Evolutionary conservation across 2,113 vertebrate species (phyloP).

Genomic region (Hemiprocne comata): DNA sequence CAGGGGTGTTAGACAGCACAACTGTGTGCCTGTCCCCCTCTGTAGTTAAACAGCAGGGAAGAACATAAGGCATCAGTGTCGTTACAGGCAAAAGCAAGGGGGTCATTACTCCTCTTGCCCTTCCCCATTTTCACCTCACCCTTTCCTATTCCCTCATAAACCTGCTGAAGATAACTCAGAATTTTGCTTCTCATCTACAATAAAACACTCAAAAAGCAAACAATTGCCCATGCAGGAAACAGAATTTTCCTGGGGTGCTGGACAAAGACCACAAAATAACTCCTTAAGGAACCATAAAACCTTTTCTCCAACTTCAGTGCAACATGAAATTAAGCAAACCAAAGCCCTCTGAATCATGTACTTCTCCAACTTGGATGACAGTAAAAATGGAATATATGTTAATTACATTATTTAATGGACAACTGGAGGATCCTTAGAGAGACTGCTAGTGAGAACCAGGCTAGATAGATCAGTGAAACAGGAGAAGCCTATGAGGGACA

Average conservation of each 20-base stretch:
- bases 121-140: neutral
- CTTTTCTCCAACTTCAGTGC: neutral
- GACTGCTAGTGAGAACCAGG: neutral
- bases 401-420: neutral
- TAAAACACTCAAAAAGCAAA: neutral
- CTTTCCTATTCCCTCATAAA: neutral
- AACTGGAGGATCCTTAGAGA: neutral
- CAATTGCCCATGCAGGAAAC: neutral
- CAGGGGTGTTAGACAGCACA: neutral
- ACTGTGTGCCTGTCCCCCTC: neutral
- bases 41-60: neutral
- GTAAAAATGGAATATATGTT: neutral
- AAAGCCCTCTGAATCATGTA: neutral
- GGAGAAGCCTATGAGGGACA: neutral
- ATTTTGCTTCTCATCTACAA: neutral
- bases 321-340: neutral
- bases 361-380: neutral
- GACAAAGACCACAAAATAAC: neutral
- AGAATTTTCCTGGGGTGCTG: neutral
- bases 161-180: neutral
- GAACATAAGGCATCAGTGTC: neutral
- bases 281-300: neutral
- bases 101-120: neutral
- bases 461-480: neutral
- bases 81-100: neutral